These are phyloP conservation scores for Acromyrmex heyeri DNA, from an alignment of 1,140 invertebrate species.

Conservation along the genomic window DNA sequence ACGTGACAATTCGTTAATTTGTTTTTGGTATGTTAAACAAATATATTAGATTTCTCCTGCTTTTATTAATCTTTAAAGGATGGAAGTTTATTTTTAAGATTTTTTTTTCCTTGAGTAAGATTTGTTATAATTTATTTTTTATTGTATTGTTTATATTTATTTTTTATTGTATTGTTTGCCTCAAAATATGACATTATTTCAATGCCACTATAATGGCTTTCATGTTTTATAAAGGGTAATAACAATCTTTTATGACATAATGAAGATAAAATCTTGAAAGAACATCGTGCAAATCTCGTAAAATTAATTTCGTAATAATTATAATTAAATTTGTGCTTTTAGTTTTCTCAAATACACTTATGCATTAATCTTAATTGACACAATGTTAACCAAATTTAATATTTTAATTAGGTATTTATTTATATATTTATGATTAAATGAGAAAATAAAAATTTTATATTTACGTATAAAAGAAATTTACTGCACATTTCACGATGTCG, in stretches of 20 bases:
- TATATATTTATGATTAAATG: neutral
- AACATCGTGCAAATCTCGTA: neutral
- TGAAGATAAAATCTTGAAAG: neutral
- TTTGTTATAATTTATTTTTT: too few relatives aligned
- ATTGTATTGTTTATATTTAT: too few relatives aligned
- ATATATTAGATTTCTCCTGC: too few relatives aligned
- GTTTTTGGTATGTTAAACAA: neutral
- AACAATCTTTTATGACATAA: neutral
- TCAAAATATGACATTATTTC: too few relatives aligned
- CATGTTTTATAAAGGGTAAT: too few relatives aligned
- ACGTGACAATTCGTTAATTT: conserved; percentile 26
- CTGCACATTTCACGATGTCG: neutral
- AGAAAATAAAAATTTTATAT: neutral
- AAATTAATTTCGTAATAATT: neutral
- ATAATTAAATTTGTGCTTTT: neutral
- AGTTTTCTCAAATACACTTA: neutral
- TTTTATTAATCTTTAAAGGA: neutral
- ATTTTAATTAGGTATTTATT: neutral
- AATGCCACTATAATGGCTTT: too few relatives aligned
- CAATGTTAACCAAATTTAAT: neutral
- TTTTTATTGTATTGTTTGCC: too few relatives aligned
- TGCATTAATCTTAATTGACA: neutral
- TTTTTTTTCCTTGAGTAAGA: too few relatives aligned
- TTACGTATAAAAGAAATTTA: neutral
- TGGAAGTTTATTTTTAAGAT: too few relatives aligned